Conservation (phyloP, 53 echinoderm and acorn worm genomes). For the Echinarachnius parma region DNA sequence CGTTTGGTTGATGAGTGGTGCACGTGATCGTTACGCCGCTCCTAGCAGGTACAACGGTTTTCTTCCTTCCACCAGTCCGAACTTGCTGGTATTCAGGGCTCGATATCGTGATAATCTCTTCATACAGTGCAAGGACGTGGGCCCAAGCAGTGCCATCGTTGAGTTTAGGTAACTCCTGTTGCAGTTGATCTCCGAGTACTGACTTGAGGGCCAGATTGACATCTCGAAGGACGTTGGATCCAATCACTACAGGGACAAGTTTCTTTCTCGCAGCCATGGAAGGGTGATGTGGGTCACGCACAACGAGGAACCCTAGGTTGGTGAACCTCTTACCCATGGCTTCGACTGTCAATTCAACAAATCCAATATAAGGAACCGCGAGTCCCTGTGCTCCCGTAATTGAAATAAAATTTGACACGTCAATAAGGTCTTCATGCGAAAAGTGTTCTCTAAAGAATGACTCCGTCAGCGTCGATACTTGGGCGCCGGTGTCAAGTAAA, state of each 20-base stretch:
- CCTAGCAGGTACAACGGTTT: no score
- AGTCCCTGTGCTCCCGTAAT: slow-evolving; percentile 58
- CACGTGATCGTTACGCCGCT: no score
- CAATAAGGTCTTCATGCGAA: slow-evolving; percentile 37
- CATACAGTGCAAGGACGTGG: slow-evolving; percentile 40
- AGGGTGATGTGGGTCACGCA: slow-evolving; percentile 50
- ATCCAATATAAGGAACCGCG: slow-evolving; percentile 58
- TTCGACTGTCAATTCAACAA: slow-evolving; percentile 57
- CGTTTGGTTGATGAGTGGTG: no score
- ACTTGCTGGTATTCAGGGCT: no score
- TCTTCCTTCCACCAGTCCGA: no score
- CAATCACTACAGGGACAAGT: slow-evolving; percentile 55
- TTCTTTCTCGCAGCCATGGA: slow-evolving; percentile 39
- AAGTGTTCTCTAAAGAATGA: slow-evolving; percentile 60
- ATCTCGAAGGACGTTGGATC: slow-evolving; percentile 67
- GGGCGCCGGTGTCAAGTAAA: slow-evolving; percentile 64
- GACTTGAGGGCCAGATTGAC: slow-evolving; percentile 13
- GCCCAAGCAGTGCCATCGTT: slow-evolving; percentile 38
- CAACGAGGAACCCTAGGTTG: slow-evolving; percentile 64
- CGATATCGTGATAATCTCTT: no score
- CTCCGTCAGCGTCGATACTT: slow-evolving; percentile 74
- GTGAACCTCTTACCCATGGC: slow-evolving; percentile 41
- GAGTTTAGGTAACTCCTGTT: neutral
- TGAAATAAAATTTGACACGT: slow-evolving; percentile 48
- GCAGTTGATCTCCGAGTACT: neutral